Evolutionary conservation across 2,113 vertebrate species (phyloP), one percentile per base, ranked within the genome.

Genomic region (Glaucidium brasilianum): DNA sequence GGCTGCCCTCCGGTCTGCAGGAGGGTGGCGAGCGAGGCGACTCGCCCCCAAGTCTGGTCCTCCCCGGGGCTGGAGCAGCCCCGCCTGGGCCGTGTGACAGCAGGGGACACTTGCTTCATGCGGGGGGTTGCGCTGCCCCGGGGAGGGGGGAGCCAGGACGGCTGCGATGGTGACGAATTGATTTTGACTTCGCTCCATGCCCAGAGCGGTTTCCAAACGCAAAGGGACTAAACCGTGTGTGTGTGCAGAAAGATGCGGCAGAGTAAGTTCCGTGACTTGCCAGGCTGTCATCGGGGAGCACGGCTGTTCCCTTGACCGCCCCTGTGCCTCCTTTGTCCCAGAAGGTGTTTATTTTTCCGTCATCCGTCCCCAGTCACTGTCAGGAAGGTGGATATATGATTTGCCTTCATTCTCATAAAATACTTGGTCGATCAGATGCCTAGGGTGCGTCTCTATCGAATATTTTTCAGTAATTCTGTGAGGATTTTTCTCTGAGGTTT

Each of bases 391-490:
- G 9, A 5, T 5, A 0, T 29, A 12, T 1, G 25, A 4, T 71
- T 66, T 56, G 9, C 30, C 21, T 43, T 18, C 1, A 1, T 76
- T 68, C 12, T 58, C 37, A 2, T 77, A 9, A 62, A 49, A 39
- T 17, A 19, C 30, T 41, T 3, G 23, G 3, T 64, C 3, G 3
- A 16, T 45, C 10, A 16, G 14, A 0, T 45, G 34, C 25, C 27
- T 12, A 2, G 7, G 8, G 35, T 49, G 5, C 23, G 2, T 52
- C 6, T n/a, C 41, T 22, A 0, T 1, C 1, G 1, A 20, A 3
- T 49, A 9, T 41, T n/a, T 47, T 59, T 35, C 32, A 10, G 35
- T 37, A 12, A 15, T 27, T 21, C 30, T 3, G 6, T 21, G 12
- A 1, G 9, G 9, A 8, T 9, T 78, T 34, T 32, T 25, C 32